Evolutionary conservation across 2,797 vertebrate genomes (phyloP).

Genomic region (Cheirogaleus major): DNA sequence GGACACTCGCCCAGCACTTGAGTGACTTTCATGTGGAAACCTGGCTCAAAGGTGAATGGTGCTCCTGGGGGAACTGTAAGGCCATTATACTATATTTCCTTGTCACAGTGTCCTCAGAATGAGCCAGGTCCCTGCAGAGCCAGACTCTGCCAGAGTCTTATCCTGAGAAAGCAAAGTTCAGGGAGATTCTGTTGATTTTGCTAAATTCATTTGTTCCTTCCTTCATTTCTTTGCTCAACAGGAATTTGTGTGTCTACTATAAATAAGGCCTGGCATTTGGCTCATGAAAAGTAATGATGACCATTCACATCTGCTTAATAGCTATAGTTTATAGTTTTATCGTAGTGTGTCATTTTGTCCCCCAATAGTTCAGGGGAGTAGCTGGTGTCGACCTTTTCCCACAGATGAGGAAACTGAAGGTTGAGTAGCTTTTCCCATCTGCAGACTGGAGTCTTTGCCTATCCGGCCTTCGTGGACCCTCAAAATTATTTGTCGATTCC

Average conservation of each 20-base stretch:
- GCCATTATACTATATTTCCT: background rate
- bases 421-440: rapidly evolving
- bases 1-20: background rate
- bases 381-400: background rate
- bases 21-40: background rate
- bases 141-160: background rate
- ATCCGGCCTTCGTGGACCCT: background rate
- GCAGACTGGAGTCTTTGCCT: rapidly evolving
- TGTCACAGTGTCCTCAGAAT: background rate
- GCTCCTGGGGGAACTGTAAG: background rate
- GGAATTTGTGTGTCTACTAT: background rate
- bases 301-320: background rate
- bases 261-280: background rate
- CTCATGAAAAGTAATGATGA: background rate
- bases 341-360: rapidly evolving
- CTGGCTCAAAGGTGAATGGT: background rate
- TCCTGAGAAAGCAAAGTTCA: background rate
- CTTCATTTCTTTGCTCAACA: background rate
- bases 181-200: background rate
- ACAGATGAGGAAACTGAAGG: rapidly evolving
- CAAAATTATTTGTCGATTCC: background rate
- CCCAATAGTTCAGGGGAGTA: rapidly evolving
- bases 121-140: background rate
- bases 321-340: rapidly evolving
- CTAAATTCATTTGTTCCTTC: background rate